These are phyloP conservation scores for Cydia fagiglandana DNA, from an alignment of 1,140 invertebrate genomes.

Conservation along the genomic window DNA sequence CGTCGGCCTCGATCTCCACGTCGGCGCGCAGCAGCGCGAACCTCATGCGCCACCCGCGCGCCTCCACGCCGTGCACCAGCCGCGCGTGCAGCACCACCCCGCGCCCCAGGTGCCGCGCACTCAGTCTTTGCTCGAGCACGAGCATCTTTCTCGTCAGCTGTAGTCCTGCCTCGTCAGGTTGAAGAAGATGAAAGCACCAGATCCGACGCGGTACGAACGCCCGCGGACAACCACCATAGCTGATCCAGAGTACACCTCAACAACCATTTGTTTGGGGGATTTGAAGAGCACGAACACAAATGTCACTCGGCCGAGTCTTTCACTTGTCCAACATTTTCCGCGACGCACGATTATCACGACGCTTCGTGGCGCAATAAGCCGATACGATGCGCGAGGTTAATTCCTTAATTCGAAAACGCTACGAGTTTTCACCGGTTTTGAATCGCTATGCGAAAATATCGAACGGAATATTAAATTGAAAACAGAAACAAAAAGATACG, in stretches of 20 bases:
- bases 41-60: conserved; percentile 71
- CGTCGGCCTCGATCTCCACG: conserved; percentile 69
- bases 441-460: conserved; percentile 42
- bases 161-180: conserved; percentile 74
- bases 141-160: conserved; percentile 77
- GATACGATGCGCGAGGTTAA: conserved; percentile 15
- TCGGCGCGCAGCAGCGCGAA: conserved; percentile 68
- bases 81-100: conserved; percentile 63
- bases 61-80: conserved; percentile 64
- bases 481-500: conserved; percentile 51
- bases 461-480: conserved; percentile 50
- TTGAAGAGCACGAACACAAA: conserved; percentile 42
- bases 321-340: conserved; percentile 76
- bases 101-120: conserved; percentile 62
- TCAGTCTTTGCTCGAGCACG: conserved; percentile 74
- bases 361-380: neutral
- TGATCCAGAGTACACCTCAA: conserved; percentile 56
- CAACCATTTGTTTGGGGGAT: conserved; percentile 66
- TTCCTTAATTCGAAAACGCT: conserved; percentile 34
- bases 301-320: conserved; percentile 41
- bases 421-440: conserved; percentile 55
- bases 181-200: conserved; percentile 71
- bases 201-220: conserved; percentile 55
- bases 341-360: conserved; percentile 5
- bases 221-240: conserved; percentile 68